phyloP scores from a whole-genome alignment of 2,797 vertebrate species.

The Macrochelys suwanniensis region DNA sequence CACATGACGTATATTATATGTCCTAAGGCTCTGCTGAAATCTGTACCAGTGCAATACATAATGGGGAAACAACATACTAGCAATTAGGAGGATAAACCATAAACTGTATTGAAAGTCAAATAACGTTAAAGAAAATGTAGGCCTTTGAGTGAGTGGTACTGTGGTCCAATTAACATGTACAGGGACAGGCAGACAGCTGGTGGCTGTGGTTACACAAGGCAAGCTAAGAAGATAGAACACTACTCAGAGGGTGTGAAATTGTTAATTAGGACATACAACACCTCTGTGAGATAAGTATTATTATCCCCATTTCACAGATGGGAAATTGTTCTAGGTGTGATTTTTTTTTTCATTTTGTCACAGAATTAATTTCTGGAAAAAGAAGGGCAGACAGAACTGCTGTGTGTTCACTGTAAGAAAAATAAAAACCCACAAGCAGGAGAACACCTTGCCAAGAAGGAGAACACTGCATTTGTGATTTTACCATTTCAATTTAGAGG shows the following conservation, averaged over 20 bases:
- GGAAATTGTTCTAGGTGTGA: conserved; percentile 43
- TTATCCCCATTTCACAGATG: conserved; percentile 37
- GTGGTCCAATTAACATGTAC: neutral
- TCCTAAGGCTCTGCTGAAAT: neutral
- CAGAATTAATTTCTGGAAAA: conserved; percentile 13
- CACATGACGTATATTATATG: accelerated
- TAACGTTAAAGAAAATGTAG: neutral
- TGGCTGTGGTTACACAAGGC: neutral
- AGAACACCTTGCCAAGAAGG: neutral
- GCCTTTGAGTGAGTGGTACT: neutral
- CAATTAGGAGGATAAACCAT: neutral
- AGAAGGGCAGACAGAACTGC: neutral
- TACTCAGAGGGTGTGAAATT: neutral
- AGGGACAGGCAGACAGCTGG: neutral
- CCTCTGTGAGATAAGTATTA: neutral
- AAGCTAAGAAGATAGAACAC: neutral
- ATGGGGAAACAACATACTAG: neutral
- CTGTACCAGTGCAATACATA: neutral
- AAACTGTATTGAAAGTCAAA: neutral
- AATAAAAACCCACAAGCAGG: neutral
- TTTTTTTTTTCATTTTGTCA: conserved; percentile 56
- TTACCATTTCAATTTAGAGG: neutral
- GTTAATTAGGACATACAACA: conserved; percentile 1
- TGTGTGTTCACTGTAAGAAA: neutral
- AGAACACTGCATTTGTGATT: neutral